These are phyloP conservation scores for Aromia moschata DNA, from an alignment of 2,888 invertebrate species.

Conservation along the genomic window DNA sequence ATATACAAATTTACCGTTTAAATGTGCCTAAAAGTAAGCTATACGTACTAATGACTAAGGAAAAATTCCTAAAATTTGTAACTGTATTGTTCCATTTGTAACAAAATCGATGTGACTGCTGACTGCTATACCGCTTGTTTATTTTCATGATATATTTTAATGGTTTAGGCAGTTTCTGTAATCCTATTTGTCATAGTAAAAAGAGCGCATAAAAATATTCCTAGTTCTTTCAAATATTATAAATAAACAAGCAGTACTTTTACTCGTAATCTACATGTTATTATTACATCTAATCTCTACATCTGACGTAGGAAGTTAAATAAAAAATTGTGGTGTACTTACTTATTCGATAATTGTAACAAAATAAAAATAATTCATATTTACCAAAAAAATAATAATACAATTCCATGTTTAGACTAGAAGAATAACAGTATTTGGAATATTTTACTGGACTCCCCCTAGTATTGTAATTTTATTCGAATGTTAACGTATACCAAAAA, in stretches of 20 bases:
- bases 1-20: no score
- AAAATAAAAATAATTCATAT: slow-evolving; percentile 1
- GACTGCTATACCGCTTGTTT: neutral
- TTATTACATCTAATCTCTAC: slow-evolving; percentile 9
- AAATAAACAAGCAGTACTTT: slow-evolving; percentile 17
- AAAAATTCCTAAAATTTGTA: no score
- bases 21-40: no score
- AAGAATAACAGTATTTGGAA: slow-evolving; percentile 23
- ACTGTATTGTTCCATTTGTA: neutral
- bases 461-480: slow-evolving; percentile 51
- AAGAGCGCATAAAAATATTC: no score
- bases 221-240: neutral
- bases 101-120: neutral
- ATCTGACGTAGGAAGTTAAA: slow-evolving; percentile 23
- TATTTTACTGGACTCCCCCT: slow-evolving; percentile 39
- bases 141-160: neutral
- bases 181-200: no score
- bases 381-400: slow-evolving; percentile 14
- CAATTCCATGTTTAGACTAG: slow-evolving; percentile 19
- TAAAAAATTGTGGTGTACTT: slow-evolving; percentile 11
- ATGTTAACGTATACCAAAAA: slow-evolving; percentile 30
- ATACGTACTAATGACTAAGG: no score
- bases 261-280: slow-evolving; percentile 7
- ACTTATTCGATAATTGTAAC: neutral
- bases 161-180: neutral